Conservation (phyloP, 2,797 vertebrate species). For the Heteromormyrus szaboi region DNA sequence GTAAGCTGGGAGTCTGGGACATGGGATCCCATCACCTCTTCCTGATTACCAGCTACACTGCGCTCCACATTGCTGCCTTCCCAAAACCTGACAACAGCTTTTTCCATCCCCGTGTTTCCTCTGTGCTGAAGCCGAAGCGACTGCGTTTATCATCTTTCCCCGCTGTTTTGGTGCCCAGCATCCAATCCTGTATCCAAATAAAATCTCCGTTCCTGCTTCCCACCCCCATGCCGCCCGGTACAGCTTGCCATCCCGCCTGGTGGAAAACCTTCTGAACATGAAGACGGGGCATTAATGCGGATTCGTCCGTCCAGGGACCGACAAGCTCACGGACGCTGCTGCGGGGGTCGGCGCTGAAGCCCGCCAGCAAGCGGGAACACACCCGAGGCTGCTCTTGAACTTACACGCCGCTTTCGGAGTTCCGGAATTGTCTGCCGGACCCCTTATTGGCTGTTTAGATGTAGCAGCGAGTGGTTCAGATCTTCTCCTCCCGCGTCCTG, state of each 20-base stretch:
- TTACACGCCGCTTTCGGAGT: neutral
- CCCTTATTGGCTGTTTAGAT: neutral
- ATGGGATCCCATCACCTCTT: neutral
- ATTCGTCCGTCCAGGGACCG: neutral
- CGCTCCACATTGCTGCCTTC: neutral
- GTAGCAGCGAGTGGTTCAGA: neutral
- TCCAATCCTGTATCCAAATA: neutral
- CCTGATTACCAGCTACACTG: neutral
- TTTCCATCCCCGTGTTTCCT: neutral
- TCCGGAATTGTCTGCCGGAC: neutral
- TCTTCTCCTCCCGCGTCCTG: neutral
- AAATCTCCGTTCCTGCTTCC: neutral
- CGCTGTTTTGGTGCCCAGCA: neutral
- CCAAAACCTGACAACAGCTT: neutral
- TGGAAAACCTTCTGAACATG: neutral
- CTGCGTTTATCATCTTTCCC: neutral
- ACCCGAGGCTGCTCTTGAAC: neutral
- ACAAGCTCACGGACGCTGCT: neutral
- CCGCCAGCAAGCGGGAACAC: neutral
- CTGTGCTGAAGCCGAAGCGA: neutral
- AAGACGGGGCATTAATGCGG: neutral
- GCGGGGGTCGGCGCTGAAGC: neutral
- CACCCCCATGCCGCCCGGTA: neutral
- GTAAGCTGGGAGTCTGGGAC: neutral
- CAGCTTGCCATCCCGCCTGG: neutral